Percentiles rank a stretch among this genome's conserved stretches.
These are phyloP conservation scores for Chymomyza procnemis DNA, from an alignment of 2,888 invertebrate genomes.

Conservation along the genomic window DNA sequence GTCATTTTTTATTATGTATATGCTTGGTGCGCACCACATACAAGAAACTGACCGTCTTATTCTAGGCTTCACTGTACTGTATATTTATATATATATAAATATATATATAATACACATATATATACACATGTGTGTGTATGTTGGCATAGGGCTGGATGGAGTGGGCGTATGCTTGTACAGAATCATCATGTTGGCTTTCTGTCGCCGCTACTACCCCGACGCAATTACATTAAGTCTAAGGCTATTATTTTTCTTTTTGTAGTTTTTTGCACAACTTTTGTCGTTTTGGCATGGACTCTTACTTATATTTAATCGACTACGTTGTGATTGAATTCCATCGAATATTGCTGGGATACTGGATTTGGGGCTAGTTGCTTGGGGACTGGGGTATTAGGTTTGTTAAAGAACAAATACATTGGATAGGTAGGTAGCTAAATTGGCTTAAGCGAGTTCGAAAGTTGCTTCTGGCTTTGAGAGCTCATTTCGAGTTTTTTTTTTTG, in stretches of 20 bases:
- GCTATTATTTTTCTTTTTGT: constrained; percentile 68
- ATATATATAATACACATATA: too few relatives aligned
- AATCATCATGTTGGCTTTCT: not conserved
- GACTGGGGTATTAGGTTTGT: constrained; percentile 3
- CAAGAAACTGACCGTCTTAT: too few relatives aligned
- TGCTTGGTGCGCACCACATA: too few relatives aligned
- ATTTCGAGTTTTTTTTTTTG: not conserved
- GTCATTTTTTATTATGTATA: too few relatives aligned
- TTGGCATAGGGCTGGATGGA: not conserved
- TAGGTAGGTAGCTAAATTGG: not conserved
- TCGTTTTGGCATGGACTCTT: not conserved
- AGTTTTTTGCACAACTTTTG: constrained; percentile 54
- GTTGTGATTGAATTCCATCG: constrained; percentile 73
- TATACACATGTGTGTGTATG: too few relatives aligned
- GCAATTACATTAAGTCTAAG: constrained; percentile 71
- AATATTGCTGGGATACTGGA: constrained; percentile 54
- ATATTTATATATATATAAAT: too few relatives aligned
- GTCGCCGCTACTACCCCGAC: constrained; percentile 28
- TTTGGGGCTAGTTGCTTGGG: not conserved
- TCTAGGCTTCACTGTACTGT: too few relatives aligned
- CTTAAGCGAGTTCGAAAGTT: constrained; percentile 8
- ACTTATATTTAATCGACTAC: constrained; percentile 70
- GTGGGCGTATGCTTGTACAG: not conserved
- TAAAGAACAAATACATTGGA: constrained; percentile 55
- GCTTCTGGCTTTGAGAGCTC: constrained; percentile 44